phyloP scores from a whole-genome alignment of 2,113 vertebrate species.

The Plecturocebus donacophilus region DNA sequence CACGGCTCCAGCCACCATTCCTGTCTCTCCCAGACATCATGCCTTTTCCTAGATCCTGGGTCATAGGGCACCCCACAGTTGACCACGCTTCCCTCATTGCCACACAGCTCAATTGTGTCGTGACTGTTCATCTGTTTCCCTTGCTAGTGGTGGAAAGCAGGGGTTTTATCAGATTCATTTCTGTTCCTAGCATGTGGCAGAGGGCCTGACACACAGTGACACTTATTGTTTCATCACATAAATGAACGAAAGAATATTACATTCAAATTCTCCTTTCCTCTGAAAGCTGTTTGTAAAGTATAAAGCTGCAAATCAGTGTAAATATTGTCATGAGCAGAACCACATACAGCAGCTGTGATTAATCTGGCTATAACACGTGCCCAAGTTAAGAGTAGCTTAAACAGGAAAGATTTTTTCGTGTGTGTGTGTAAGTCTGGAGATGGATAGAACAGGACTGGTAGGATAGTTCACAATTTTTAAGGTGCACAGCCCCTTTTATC shows the following conservation, averaged over 20 bases:
- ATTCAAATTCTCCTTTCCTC: not conserved
- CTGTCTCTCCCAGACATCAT: accelerated
- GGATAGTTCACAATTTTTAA: not conserved
- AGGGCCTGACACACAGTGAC: not conserved
- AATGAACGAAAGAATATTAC: not conserved
- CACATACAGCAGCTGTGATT: not conserved
- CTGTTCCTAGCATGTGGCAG: not conserved
- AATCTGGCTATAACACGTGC: not conserved
- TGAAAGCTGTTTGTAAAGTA: not conserved
- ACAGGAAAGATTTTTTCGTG: not conserved
- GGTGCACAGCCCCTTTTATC: not conserved
- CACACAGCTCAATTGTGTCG: not conserved
- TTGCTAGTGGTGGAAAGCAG: not conserved
- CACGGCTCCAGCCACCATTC: no score
- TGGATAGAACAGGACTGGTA: not conserved
- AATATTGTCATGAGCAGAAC: not conserved
- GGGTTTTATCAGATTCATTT: not conserved
- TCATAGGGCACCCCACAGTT: no score
- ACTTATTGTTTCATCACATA: not conserved
- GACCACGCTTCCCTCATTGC: not conserved
- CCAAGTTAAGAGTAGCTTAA: not conserved
- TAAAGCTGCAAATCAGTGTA: not conserved
- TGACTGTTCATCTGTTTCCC: not conserved
- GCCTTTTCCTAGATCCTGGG: not conserved
- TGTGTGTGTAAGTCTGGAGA: not conserved